phyloP scores from a whole-genome alignment of 2,113 vertebrate species.

The Centropristis striata region DNA sequence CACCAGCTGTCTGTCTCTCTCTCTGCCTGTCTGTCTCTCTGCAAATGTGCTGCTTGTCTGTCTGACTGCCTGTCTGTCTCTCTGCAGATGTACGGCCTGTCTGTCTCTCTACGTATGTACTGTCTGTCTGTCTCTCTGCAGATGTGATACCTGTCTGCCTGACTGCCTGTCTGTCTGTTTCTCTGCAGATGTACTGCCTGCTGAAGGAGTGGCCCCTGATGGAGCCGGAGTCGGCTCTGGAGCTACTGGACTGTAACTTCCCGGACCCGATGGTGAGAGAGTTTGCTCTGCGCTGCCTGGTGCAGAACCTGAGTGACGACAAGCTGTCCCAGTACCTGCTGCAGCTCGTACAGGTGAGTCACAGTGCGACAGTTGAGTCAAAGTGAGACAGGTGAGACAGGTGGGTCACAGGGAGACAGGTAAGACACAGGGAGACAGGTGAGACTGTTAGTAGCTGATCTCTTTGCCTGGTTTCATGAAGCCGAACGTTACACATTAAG shows the following conservation, averaged over 20 bases:
- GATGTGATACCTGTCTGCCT: neutral
- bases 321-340: slow-evolving; percentile 97
- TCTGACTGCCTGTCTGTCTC: neutral
- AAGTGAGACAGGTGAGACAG: no score
- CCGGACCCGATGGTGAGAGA: slow-evolving; percentile 94
- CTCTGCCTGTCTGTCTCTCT: neutral
- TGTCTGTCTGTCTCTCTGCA: neutral
- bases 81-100: no score
- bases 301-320: slow-evolving; percentile 95
- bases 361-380: no score
- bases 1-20: neutral
- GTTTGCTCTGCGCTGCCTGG: slow-evolving; percentile 94
- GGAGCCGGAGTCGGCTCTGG: slow-evolving; percentile 95
- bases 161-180: neutral
- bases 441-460: no score
- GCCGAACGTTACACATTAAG: no score
- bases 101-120: neutral
- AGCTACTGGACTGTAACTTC: slow-evolving; percentile 96
- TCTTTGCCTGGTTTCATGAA: no score
- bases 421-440: no score
- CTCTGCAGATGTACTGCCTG: slow-evolving; percentile 93
- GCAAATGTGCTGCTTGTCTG: neutral
- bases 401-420: no score
- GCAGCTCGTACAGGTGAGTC: slow-evolving; percentile 94
- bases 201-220: slow-evolving; percentile 97